phyloP scores from a whole-genome alignment of 2,113 vertebrate genomes.

The Cottus gobio region DNA sequence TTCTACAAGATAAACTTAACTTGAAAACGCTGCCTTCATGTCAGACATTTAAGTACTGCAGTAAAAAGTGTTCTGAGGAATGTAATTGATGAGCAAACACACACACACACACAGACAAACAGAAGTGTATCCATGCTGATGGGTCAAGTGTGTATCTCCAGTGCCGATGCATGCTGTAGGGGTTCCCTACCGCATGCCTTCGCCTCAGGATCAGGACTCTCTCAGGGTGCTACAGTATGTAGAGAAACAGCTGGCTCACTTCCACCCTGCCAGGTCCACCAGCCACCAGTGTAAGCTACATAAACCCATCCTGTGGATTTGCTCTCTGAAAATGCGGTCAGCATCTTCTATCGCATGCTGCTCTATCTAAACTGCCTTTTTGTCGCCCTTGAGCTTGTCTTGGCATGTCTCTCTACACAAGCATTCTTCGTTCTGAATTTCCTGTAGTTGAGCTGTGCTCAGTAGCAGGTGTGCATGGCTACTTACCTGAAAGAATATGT shows the following conservation, averaged over 20 bases:
- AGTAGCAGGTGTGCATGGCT: slow-evolving; percentile 34
- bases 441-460: slow-evolving; percentile 22
- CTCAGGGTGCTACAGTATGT: slow-evolving; percentile 84
- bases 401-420: slow-evolving; percentile 39
- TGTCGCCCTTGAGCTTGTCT: slow-evolving; percentile 4
- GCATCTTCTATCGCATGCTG: slow-evolving; percentile 24
- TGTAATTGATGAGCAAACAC: not conserved
- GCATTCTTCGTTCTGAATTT: slow-evolving; percentile 20
- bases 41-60: not conserved
- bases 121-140: slow-evolving; percentile 29
- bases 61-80: not conserved
- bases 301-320: slow-evolving; percentile 30
- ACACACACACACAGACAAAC: slow-evolving; percentile 23
- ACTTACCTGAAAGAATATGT: slow-evolving; percentile 13
- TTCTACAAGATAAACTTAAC: not conserved
- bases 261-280: slow-evolving; percentile 80
- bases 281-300: slow-evolving; percentile 79
- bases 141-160: slow-evolving; percentile 70
- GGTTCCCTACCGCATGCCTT: slow-evolving; percentile 72
- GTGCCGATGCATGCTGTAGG: slow-evolving; percentile 75
- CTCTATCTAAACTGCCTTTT: not conserved
- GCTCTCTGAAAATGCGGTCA: slow-evolving; percentile 1
- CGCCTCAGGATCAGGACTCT: slow-evolving; percentile 79
- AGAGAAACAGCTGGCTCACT: slow-evolving; percentile 83
- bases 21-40: not conserved